Percentiles rank a stretch among this genome's conserved stretches.
Conservation (phyloP, 2,888 invertebrate genomes). For the Trachelus troglodyta region DNA sequence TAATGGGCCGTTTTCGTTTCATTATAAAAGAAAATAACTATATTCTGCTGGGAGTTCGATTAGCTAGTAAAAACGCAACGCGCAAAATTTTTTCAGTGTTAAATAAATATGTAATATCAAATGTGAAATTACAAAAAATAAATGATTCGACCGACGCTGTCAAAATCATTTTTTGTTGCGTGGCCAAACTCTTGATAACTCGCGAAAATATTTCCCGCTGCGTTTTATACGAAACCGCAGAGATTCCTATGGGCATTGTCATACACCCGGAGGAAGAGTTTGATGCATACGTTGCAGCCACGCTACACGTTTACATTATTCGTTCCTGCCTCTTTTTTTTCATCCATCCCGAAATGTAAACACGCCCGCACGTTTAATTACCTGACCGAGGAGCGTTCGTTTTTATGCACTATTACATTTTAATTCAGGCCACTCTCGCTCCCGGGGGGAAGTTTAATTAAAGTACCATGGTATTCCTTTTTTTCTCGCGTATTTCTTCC, state of each 20-base stretch:
- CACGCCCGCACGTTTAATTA: conserved; percentile 44
- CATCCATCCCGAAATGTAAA: conserved; percentile 26
- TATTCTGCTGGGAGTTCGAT: neutral
- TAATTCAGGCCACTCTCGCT: conserved; percentile 41
- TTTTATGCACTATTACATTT: conserved; percentile 49
- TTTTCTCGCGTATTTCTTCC: neutral
- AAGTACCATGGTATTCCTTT: conserved; percentile 29
- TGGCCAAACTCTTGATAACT: neutral
- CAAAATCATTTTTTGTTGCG: neutral
- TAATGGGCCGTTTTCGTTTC: neutral
- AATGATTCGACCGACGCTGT: neutral
- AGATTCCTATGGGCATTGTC: neutral
- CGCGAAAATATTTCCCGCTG: neutral
- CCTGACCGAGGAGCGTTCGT: conserved; percentile 35
- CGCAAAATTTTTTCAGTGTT: neutral
- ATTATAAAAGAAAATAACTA: neutral
- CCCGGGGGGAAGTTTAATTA: conserved; percentile 50
- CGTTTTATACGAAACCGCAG: neutral
- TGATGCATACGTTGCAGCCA: neutral
- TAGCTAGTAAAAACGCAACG: neutral
- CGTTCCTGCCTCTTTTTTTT: neutral
- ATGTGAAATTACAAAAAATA: neutral
- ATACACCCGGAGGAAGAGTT: neutral
- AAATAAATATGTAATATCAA: neutral
- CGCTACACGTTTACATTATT: neutral